These are phyloP conservation scores for Ectemnius lituratus DNA, from an alignment of 2,888 invertebrate genomes.

Conservation along the genomic window DNA sequence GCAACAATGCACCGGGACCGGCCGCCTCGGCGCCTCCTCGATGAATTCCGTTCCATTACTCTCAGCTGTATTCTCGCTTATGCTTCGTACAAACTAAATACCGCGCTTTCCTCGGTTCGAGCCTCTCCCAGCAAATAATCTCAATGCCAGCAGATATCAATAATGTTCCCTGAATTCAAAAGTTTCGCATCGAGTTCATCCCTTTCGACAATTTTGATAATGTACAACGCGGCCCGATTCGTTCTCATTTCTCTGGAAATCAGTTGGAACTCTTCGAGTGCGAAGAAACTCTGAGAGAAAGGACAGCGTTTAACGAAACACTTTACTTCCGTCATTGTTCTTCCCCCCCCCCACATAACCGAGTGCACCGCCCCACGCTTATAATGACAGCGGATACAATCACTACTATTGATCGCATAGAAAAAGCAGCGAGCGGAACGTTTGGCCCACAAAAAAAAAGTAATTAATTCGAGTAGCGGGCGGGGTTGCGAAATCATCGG, in stretches of 20 bases:
- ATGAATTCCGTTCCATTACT: background rate
- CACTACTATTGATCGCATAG: slow-evolving; percentile 1
- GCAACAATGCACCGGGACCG: slow-evolving; percentile 32
- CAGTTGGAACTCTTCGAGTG: no score
- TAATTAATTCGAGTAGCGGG: slow-evolving; percentile 37
- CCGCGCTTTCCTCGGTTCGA: slow-evolving; percentile 14
- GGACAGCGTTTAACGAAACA: no score
- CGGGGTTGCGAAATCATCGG: slow-evolving; percentile 37
- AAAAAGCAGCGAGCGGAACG: background rate
- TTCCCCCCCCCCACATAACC: no score
- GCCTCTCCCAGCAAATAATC: slow-evolving; percentile 41
- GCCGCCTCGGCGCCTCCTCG: slow-evolving; percentile 28
- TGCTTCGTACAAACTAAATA: slow-evolving; percentile 46
- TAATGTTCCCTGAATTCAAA: background rate
- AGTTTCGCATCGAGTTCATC: no score
- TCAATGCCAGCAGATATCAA: slow-evolving; percentile 14
- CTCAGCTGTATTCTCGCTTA: slow-evolving; percentile 43
- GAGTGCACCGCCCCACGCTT: no score
- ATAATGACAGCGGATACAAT: background rate
- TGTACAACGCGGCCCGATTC: no score
- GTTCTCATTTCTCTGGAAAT: no score
- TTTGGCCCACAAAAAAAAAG: slow-evolving; percentile 36
- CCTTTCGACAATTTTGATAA: no score
- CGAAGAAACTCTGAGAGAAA: no score
- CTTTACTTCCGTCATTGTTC: no score